Conservation (phyloP, 1,140 invertebrate species). For the Nephila pilipes region DNA sequence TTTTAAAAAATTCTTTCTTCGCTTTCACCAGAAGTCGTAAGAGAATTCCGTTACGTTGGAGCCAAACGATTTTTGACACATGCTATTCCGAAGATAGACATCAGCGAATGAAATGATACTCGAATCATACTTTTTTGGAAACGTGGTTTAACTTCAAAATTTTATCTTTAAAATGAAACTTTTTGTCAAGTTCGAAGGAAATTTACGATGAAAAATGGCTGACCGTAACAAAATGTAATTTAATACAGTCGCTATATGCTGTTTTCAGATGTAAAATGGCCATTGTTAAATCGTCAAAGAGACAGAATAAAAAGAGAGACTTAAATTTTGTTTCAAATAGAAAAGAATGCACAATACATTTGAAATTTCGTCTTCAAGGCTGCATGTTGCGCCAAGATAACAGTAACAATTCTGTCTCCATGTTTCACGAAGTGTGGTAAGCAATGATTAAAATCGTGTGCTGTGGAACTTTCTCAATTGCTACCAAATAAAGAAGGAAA, state of each 20-base stretch:
- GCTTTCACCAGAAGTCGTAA: not conserved
- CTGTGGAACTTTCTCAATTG: no score
- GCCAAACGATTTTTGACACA: slow-evolving; percentile 38
- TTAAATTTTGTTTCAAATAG: no score
- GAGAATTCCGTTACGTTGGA: slow-evolving; percentile 1
- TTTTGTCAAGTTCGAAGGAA: not conserved
- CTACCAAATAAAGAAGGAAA: no score
- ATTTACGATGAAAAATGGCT: not conserved
- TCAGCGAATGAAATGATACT: slow-evolving; percentile 4
- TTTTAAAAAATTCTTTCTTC: slow-evolving; percentile 16
- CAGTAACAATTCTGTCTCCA: no score
- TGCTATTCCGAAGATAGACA: slow-evolving; percentile 11
- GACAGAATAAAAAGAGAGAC: no score
- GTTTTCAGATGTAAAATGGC: no score
- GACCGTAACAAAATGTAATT: not conserved
- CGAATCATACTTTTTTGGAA: not conserved
- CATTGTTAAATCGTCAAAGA: no score
- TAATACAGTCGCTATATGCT: not conserved
- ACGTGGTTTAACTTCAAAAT: not conserved
- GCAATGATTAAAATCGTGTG: no score
- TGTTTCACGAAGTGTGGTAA: no score
- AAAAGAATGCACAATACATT: no score
- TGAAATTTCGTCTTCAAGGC: no score
- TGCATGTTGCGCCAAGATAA: no score
- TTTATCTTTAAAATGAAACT: not conserved